These are phyloP conservation scores for Drosophila picticornis DNA, from an alignment of 2,888 invertebrate species.

Conservation along the genomic window DNA sequence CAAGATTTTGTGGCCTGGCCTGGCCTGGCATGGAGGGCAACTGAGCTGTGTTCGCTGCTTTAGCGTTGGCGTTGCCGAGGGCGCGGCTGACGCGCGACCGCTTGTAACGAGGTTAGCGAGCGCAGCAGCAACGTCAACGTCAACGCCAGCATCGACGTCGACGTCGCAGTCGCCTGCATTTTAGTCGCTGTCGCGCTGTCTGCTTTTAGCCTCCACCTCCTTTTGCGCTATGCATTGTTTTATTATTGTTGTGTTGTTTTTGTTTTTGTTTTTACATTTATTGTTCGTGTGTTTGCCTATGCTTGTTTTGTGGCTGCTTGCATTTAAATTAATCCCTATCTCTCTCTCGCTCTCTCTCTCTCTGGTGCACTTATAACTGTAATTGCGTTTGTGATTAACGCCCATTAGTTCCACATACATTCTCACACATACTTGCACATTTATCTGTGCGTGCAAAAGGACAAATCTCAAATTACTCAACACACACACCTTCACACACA, in stretches of 20 bases:
- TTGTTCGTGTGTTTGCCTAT: constrained; percentile 16
- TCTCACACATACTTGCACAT: neutral
- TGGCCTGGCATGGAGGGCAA: constrained; percentile 58
- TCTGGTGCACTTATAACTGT: constrained; percentile 39
- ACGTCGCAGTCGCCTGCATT: constrained; percentile 57
- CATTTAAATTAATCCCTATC: constrained; percentile 39
- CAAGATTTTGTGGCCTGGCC: constrained; percentile 58
- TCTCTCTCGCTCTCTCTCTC: neutral
- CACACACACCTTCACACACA: neutral
- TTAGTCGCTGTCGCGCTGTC: constrained; percentile 63
- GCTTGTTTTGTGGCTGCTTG: constrained; percentile 27
- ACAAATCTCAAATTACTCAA: constrained; percentile 5
- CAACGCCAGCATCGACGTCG: constrained; percentile 46
- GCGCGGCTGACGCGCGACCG: constrained; percentile 64
- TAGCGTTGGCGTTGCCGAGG: constrained; percentile 72
- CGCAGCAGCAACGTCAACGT: constrained; percentile 35
- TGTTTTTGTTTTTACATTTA: constrained; percentile 42
- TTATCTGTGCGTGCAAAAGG: constrained; percentile 1
- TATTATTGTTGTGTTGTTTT: constrained; percentile 57
- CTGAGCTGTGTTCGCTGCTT: constrained; percentile 42
- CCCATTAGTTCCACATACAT: constrained; percentile 14
- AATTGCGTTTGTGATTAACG: constrained; percentile 36
- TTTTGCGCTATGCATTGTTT: constrained; percentile 76
- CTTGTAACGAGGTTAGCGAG: constrained; percentile 77
- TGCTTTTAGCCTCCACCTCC: constrained; percentile 79